Base-by-base conservation (phyloP, 1,140 invertebrate genomes). In the Lepidurus apus region DNA sequence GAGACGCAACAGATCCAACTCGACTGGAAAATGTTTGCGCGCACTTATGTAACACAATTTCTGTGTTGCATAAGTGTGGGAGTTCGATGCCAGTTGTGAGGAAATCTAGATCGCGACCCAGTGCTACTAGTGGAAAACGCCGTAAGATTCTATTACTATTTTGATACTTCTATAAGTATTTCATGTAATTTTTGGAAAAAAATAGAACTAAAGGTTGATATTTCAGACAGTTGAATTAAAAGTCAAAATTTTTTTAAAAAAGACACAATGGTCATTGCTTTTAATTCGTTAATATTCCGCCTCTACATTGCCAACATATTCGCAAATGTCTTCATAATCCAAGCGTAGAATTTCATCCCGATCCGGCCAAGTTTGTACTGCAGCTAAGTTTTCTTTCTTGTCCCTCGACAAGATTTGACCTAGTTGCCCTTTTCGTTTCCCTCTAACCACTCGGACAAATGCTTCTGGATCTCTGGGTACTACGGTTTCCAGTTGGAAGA, bases 401-500 rank as follows among this genome's bases (percentile, higher is more conserved):
- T 80, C 79, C 24, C 79, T 34, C 42, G 75, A 76, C 42, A 76
- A 43, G 8, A 80, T 77, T 45, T 80, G 53, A 21, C 34, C 77
- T 81, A 86, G 83, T 83, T 85, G 82, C 80, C 85, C 84, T 77
- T 81, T 83, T 42, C 85, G 78, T 80, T 82, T 82, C 17, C 86
- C 85, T 78, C 79, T 82, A 0, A 86, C 85, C 34, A 87, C 81
- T 80, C 84, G 81, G 21, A 86, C 84, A 82, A 83, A 81, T 43
- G 82, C 80, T 65, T 82, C 80, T 47, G 83, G 81, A 45, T 78
- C 74, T 78, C 83, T 84, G 65, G 86, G 86, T 47, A 87, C 84
- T 1, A 87, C 84, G 42, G 86, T 86, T 79, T 87, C 86, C n/a
- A 87, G 65, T 74, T 82, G 81, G 13, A 82, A 83, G 65, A 85